Percentiles rank a stretch among this genome's conserved stretches.
phyloP scores from a whole-genome alignment of 2,888 invertebrate genomes.

The Phymatocera aterrima region DNA sequence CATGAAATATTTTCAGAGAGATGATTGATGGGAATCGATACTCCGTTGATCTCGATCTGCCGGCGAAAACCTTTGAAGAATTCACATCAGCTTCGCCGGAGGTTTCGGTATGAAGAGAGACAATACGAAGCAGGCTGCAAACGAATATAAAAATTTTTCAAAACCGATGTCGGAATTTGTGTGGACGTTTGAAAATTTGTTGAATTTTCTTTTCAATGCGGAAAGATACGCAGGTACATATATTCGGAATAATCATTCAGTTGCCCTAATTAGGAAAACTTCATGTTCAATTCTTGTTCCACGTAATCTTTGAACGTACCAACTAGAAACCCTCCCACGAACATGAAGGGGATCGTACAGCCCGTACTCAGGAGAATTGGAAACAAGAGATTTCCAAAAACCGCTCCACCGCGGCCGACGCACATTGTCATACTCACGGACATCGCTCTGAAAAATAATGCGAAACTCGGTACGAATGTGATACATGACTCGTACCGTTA shows the following conservation, averaged over 20 bases:
- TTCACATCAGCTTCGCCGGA: no score
- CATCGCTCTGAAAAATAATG: constrained; percentile 68
- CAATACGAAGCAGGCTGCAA: constrained; percentile 18
- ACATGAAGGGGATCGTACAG: constrained; percentile 82
- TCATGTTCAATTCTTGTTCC: neutral
- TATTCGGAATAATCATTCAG: no score
- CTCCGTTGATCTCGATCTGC: no score
- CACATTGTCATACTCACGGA: constrained; percentile 82
- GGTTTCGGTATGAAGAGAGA: no score
- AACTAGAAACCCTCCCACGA: constrained; percentile 78
- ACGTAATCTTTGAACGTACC: constrained; percentile 74
- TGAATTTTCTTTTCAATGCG: neutral
- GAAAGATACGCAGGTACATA: no score
- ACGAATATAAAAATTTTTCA: neutral
- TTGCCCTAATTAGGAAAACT: neutral
- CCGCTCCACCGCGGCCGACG: constrained; percentile 81
- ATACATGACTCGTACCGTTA: neutral
- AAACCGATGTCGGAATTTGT: no score
- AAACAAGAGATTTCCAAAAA: constrained; percentile 81
- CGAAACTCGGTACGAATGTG: no score
- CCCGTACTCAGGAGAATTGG: constrained; percentile 81
- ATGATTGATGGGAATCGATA: no score
- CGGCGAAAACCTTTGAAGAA: no score
- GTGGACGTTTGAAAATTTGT: no score
- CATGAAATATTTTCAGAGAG: no score